phyloP scores from a whole-genome alignment of 92 coral and sea anemone species.

The Palythoa grandiflora region DNA sequence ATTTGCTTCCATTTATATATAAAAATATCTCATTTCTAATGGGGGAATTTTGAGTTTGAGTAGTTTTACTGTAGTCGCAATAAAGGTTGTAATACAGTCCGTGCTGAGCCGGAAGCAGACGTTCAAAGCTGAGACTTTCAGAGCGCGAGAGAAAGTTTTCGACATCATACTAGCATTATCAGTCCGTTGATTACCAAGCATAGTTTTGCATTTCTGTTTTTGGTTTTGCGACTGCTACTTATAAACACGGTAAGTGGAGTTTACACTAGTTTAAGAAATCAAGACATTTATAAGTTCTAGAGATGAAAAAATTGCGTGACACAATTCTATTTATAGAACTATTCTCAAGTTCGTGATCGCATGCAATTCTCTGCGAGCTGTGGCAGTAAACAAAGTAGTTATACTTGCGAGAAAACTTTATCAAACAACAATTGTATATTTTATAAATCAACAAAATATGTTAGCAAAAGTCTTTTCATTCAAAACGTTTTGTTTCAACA shows the following conservation, averaged over 20 bases:
- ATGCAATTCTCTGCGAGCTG: neutral
- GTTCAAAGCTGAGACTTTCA: too few species aligned
- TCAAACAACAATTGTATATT: too few species aligned
- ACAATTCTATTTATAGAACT: neutral
- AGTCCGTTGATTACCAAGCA: neutral
- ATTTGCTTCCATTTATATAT: slow-evolving; percentile 26
- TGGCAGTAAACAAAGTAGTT: neutral
- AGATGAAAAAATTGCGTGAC: neutral
- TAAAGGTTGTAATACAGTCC: too few species aligned
- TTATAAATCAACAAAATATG: too few species aligned
- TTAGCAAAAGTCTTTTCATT: neutral
- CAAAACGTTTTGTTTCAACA: neutral
- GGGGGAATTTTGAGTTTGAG: neutral
- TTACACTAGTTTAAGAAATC: neutral
- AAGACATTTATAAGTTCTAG: neutral
- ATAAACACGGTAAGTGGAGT: neutral
- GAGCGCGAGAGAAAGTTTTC: neutral
- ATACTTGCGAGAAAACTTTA: neutral
- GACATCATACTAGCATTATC: too few species aligned
- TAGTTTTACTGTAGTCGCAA: neutral
- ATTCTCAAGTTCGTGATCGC: neutral
- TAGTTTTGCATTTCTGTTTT: neutral
- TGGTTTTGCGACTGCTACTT: neutral
- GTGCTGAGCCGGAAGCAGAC: too few species aligned
- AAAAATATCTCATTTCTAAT: slow-evolving; percentile 3